A percentile compares a stretch with the other conserved stretches of the same genome.
Conservation (phyloP, 1,140 invertebrate species). For the Drosophila kurseongensis region DNA sequence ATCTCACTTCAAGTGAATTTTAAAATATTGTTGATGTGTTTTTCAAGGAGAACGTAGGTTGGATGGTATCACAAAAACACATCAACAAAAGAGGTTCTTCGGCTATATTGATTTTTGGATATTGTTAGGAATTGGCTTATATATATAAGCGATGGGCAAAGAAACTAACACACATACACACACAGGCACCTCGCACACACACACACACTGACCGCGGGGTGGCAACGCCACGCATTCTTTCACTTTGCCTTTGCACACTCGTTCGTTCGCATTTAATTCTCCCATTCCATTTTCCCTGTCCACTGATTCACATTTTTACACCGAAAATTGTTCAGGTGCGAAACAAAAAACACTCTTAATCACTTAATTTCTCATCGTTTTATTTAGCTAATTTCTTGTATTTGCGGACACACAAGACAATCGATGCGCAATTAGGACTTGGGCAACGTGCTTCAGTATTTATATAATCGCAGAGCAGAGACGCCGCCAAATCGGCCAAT, state of each 20-base stretch:
- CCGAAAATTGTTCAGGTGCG: constrained; percentile 43
- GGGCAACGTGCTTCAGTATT: constrained; percentile 64
- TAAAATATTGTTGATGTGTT: constrained; percentile 46
- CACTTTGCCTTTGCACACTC: constrained; percentile 76
- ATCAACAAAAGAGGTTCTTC: constrained; percentile 47
- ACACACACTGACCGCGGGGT: constrained; percentile 40
- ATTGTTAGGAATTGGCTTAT: constrained; percentile 62
- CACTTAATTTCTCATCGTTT: constrained; percentile 23
- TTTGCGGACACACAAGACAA: constrained; percentile 48
- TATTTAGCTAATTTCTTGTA: constrained; percentile 23
- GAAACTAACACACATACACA: constrained; percentile 38
- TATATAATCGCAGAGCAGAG: constrained; percentile 64
- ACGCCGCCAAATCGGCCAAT: constrained; percentile 29
- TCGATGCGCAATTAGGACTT: constrained; percentile 75
- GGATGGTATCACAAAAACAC: constrained; percentile 18
- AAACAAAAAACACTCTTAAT: constrained; percentile 29
- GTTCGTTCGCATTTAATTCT: constrained; percentile 69
- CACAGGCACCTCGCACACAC: constrained; percentile 24
- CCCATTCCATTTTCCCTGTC: constrained; percentile 48
- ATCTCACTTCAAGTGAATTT: constrained; percentile 55
- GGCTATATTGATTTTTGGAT: constrained; percentile 61
- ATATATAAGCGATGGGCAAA: constrained; percentile 43
- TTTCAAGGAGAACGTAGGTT: constrained; percentile 13
- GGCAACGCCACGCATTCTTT: constrained; percentile 77
- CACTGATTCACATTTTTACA: constrained; percentile 69